A percentile compares a stretch with the other conserved stretches of the same genome.
Conservation (phyloP, 1,140 invertebrate genomes). For the Trichogramma pretiosum region DNA sequence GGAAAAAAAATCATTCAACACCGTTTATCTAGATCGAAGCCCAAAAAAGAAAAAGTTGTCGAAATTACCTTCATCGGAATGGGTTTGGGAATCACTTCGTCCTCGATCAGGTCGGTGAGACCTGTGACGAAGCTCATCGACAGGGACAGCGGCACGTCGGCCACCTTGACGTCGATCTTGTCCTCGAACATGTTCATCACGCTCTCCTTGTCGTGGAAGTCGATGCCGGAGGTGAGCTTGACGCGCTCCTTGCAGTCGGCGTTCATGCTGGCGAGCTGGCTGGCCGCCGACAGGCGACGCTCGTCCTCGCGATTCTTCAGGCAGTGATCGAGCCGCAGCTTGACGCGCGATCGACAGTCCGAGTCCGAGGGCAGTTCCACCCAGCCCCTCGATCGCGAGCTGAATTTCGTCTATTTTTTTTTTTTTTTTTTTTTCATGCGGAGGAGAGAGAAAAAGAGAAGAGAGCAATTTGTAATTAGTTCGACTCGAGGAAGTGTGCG, state of each 20-base stretch:
- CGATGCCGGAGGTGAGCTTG: slow-evolving; percentile 20
- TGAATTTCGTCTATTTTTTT: slow-evolving; percentile 66
- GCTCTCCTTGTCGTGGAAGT: slow-evolving; percentile 32
- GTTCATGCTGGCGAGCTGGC: slow-evolving; percentile 18
- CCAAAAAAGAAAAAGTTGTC: not conserved
- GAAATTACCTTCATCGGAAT: slow-evolving; percentile 65
- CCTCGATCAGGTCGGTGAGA: slow-evolving; percentile 72
- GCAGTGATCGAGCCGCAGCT: slow-evolving; percentile 54
- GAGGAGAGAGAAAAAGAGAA: slow-evolving; percentile 33
- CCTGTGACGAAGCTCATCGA: slow-evolving; percentile 73
- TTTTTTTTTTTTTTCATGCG: too few species aligned
- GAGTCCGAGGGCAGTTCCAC: slow-evolving; percentile 51
- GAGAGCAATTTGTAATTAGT: too few species aligned
- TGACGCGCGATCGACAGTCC: slow-evolving; percentile 47
- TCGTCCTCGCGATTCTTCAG: slow-evolving; percentile 43
- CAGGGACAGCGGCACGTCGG: slow-evolving; percentile 60
- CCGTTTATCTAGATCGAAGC: not conserved
- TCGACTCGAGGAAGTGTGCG: too few species aligned
- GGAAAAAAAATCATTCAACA: not conserved
- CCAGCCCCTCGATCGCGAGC: slow-evolving; percentile 62
- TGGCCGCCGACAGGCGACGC: slow-evolving; percentile 36
- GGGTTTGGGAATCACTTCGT: slow-evolving; percentile 70
- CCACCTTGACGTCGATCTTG: slow-evolving; percentile 54
- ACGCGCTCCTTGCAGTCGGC: slow-evolving; percentile 13
- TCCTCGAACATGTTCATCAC: slow-evolving; percentile 38